Evolutionary conservation across 2,888 invertebrate genomes (phyloP).

Genomic region (Cerceris ruficornis): DNA sequence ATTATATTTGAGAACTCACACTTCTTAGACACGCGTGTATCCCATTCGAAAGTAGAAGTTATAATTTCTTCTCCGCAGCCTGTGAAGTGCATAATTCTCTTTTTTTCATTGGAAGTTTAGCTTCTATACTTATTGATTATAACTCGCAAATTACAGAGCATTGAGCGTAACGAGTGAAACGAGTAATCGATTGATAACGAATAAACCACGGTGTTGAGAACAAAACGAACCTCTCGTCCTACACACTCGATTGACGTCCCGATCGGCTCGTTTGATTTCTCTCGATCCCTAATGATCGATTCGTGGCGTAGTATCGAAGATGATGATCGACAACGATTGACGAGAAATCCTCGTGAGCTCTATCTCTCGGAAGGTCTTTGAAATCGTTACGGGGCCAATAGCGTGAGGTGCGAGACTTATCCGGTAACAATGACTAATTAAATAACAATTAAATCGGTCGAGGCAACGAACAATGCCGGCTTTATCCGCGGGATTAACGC

Average conservation of each 20-base stretch:
- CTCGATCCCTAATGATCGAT: conserved; percentile 63
- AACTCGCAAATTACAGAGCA: conserved; percentile 32
- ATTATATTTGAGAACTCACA: too few species aligned
- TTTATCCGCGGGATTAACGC: conserved; percentile 31
- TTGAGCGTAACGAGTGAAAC: not conserved
- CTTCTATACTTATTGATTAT: too few species aligned
- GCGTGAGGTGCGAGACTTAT: conserved; percentile 28
- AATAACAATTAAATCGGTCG: conserved; percentile 68
- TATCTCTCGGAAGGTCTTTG: conserved; percentile 17
- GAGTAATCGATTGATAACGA: conserved; percentile 23
- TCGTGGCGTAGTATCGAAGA: conserved; percentile 47
- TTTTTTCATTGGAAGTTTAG: too few species aligned
- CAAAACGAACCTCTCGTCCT: conserved; percentile 31
- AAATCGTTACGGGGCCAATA: conserved; percentile 39
- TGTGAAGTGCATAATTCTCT: too few species aligned
- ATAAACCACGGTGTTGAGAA: not conserved
- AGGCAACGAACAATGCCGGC: conserved; percentile 51
- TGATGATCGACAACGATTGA: conserved; percentile 59
- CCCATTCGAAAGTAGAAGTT: too few species aligned
- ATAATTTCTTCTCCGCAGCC: too few species aligned
- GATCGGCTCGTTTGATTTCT: conserved; percentile 41
- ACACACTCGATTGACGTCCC: conserved; percentile 30
- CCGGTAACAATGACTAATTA: conserved; percentile 71
- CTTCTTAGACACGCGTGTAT: too few species aligned
- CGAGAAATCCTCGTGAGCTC: conserved; percentile 26